These are phyloP conservation scores for Sceloporus tristichus DNA, from an alignment of 2,113 vertebrate genomes.

Conservation along the genomic window DNA sequence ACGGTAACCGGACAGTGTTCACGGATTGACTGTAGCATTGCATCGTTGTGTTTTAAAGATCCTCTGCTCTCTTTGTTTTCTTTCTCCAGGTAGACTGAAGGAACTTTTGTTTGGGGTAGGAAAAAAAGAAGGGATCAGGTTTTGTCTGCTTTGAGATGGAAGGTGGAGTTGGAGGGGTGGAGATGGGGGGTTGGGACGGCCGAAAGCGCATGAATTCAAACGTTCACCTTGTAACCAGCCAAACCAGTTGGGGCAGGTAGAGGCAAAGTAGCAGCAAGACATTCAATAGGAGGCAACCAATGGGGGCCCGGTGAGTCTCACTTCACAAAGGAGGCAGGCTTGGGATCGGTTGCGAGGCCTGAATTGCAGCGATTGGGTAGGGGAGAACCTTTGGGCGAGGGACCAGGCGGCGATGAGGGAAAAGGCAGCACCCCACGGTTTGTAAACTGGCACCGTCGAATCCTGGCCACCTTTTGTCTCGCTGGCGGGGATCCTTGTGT, in stretches of 20 bases:
- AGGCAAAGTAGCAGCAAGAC: constrained; percentile 72
- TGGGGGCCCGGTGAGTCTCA: constrained; percentile 28
- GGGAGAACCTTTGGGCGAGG: neutral
- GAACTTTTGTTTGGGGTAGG: constrained; percentile 57
- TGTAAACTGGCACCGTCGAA: rapidly evolving
- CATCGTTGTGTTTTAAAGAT: constrained; percentile 14
- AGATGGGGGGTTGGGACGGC: constrained; percentile 43
- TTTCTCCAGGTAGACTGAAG: constrained; percentile 52
- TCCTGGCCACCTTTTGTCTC: neutral
- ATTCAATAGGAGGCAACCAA: constrained; percentile 51
- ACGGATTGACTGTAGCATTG: rapidly evolving
- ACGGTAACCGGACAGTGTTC: constrained; percentile 3
- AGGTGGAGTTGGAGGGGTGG: constrained; percentile 52
- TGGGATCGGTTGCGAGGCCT: neutral
- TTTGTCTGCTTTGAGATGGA: constrained; percentile 79
- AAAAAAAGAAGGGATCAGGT: constrained; percentile 80
- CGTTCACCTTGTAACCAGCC: constrained; percentile 93
- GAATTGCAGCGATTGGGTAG: neutral
- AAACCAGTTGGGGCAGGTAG: constrained; percentile 94
- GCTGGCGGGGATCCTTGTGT: rapidly evolving
- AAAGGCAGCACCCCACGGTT: rapidly evolving
- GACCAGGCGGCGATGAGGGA: neutral
- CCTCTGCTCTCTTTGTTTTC: constrained; percentile 9
- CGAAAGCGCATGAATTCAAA: constrained; percentile 84
- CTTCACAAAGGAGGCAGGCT: neutral